Percentiles rank a stretch among this genome's conserved stretches.
Conservation (phyloP, 2,797 vertebrate genomes). For the Molossus alvarezi region DNA sequence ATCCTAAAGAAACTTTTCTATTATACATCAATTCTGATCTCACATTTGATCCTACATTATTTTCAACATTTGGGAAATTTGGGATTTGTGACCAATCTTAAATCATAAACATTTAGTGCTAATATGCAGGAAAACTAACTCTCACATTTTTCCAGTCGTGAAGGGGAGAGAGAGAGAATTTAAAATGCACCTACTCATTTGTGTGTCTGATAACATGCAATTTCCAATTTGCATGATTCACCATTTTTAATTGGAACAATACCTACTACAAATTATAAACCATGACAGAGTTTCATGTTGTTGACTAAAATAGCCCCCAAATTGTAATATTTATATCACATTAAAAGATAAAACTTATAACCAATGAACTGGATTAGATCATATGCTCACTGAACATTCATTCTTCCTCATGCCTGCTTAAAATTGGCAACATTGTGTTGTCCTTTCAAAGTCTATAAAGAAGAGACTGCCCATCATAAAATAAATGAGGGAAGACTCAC, state of each 20-base stretch:
- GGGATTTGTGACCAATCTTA: background rate
- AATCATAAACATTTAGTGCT: background rate
- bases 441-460: background rate
- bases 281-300: background rate
- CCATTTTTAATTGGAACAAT: constrained; percentile 11
- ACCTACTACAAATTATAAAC: constrained; percentile 14
- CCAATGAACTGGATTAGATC: background rate
- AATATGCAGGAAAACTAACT: background rate
- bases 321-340: background rate
- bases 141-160: background rate
- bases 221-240: background rate
- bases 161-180: background rate
- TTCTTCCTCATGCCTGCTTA: background rate
- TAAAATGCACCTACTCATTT: background rate
- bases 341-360: constrained; percentile 19
- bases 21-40: constrained; percentile 46
- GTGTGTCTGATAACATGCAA: background rate
- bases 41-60: background rate
- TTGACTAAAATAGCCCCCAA: constrained; percentile 4
- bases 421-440: background rate
- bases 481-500: constrained; percentile 5
- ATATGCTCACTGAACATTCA: background rate
- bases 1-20: constrained; percentile 3
- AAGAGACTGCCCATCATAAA: constrained; percentile 21
- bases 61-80: constrained; percentile 20